Evolutionary conservation across 2,113 vertebrate genomes (phyloP).

Genomic region (Megaceryle maxima): DNA sequence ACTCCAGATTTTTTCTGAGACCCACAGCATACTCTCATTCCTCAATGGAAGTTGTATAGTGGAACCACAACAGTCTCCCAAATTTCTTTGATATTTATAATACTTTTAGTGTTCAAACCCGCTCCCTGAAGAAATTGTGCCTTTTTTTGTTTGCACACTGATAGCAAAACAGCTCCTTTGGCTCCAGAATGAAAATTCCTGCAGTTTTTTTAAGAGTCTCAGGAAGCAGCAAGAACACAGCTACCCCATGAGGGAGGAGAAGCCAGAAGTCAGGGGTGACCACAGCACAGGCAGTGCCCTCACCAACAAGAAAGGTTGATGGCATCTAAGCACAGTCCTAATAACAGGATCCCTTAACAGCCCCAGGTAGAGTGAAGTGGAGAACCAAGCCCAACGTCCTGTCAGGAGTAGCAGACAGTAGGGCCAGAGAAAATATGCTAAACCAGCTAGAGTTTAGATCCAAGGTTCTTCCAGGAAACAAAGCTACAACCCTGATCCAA

Average conservation of each 20-base stretch:
- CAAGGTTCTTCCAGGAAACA: neutral
- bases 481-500: neutral
- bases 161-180: neutral
- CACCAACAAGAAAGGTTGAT: too few species aligned
- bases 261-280: neutral
- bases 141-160: neutral
- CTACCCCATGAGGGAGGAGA: neutral
- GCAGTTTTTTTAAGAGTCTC: neutral
- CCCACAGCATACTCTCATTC: too few species aligned
- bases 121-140: neutral
- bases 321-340: neutral
- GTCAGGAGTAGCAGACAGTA: neutral
- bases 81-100: neutral
- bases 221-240: neutral
- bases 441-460: neutral
- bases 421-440: neutral
- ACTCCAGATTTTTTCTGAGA: neutral
- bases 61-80: neutral
- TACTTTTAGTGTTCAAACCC: neutral
- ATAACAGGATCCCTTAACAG: neutral
- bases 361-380: neutral
- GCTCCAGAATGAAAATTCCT: neutral
- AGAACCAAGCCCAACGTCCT: fast-evolving
- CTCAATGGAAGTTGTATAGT: neutral
- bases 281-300: neutral